Evolutionary conservation across 2,113 vertebrate genomes (phyloP), one percentile per base, ranked within the genome.

Genomic region (Zapus hudsonius): DNA sequence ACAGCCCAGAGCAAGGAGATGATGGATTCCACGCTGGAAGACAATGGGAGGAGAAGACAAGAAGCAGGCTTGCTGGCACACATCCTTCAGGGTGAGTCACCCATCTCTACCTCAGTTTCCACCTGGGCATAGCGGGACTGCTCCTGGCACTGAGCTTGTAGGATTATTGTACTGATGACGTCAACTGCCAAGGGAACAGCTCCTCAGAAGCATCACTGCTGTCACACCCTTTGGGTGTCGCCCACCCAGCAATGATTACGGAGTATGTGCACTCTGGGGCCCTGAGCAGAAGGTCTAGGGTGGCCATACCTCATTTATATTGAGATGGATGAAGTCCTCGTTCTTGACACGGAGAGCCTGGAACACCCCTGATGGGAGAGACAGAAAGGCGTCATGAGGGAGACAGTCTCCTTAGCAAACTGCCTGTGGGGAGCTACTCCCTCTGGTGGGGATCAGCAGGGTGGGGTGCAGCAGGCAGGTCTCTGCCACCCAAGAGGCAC

Each of bases 331-430:
- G 96, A 94, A 93, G 31, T 97, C 97, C 81, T 96, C 95, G 96
- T 84, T 95, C 97, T 96, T 92, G 16, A 0, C 40, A 27, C 96
- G 95, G 90, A 98, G 94, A 33, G 96, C 92, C 55, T 98, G 97
- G 96, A 98, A 98, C 70, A 98, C 97, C 91, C 98, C 98, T 98
- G 93, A 15, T 88, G 92, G 81, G 89, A 97, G 59, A 75, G 55
- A 95, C 15, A 94, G 96, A 69, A 94, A 90, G 89, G n/a, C 5
- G 0, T 70, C 4, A 7, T 29, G 89, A 92, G 67, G 59, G 94
- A 94, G 87, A 90, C 3, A 11, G 19, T 36, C 81, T 78, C 91
- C 44, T 82, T 66, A 40, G 44, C 72, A 90, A 84, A 94, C 36
- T 66, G 63, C 23, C 66, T 61, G 27, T 4, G 22, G 47, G 73